Base-by-base conservation (phyloP, 1,140 invertebrate species). In the Ladona fulva region DNA sequence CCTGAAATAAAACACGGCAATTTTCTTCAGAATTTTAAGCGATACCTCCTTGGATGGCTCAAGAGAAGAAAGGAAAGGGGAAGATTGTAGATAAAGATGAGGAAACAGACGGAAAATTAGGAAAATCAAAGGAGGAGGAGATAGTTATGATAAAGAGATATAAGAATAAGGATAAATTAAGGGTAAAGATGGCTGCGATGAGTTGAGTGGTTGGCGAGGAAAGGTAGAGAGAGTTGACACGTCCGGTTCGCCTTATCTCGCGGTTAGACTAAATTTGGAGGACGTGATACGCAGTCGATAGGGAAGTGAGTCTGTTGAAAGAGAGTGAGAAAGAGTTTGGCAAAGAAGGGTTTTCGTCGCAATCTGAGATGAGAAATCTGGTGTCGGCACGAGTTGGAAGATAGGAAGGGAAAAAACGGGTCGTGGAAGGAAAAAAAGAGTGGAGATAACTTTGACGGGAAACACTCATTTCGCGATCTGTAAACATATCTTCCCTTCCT, bases 301-400 rank as follows among this genome's bases (percentile, higher is more conserved):
- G 44, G 44, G 44, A 52, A 52, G 44, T 52, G 44, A 52, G 3
- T 66, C 52, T 66, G 52, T 66, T 66, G 52, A 19, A 22, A 16
- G 52, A 22, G 52, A 66, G 52, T 66, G 52, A 19, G 52, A 16
- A 22, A 22, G 52, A 66, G 52, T 66, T 66, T 66, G 52, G 52
- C n/a, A 66, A 66, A 66, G 52, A 66, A 66, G 52, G 52, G 52
- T 66, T 66, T 66, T 22, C 52, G 52, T 66, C 52, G 52, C 52
- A 66, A 66, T 66, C 52, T 66, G 3, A 66, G 52, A 66, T 66
- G 52, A 66, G 52, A 22, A 19, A 66, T 66, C 52, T 66, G 52
- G 44, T 52, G 44, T 10, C 44, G 44, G 52, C 52, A 66, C 52
- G 52, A 22, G 52, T 16, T 19, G 52, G 52, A 22, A 66, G n/a